Conservation (phyloP, 1,140 invertebrate genomes). For the Lepidurus arcticus region DNA sequence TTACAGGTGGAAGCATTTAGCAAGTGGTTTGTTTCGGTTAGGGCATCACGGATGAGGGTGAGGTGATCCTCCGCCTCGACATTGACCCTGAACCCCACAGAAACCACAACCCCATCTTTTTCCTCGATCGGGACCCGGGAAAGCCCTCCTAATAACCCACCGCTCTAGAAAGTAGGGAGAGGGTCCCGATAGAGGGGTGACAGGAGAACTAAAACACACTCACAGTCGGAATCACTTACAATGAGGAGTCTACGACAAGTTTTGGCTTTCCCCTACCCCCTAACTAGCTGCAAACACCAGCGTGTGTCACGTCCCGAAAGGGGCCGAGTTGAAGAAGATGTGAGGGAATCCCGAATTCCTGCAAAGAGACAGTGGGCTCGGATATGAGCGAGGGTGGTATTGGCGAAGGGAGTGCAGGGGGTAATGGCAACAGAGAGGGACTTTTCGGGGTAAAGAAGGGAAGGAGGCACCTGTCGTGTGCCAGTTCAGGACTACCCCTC, state of each 20-base stretch:
- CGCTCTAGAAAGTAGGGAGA: constrained; percentile 17
- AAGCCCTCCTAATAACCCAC: neutral
- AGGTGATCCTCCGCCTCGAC: neutral
- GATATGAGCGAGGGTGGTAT: neutral
- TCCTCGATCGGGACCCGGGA: neutral
- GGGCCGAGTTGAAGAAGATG: neutral
- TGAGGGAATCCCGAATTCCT: neutral
- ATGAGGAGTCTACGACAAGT: neutral
- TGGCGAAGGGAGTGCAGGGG: neutral
- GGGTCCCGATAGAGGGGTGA: constrained; percentile 24
- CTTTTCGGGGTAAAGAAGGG: neutral
- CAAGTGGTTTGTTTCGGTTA: neutral
- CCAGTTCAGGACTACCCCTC: neutral
- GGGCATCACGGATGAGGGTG: neutral
- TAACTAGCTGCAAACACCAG: neutral
- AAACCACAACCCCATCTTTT: constrained; percentile 1
- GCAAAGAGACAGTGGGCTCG: neutral
- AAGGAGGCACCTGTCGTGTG: constrained; percentile 13
- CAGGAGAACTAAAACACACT: constrained; percentile 22
- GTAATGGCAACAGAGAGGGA: neutral
- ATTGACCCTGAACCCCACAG: neutral
- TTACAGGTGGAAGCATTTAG: neutral
- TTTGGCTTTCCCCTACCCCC: neutral
- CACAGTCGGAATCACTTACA: neutral
- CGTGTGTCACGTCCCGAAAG: constrained; percentile 14